Percentiles rank a stretch among this genome's conserved stretches.
Evolutionary conservation across 2,888 invertebrate genomes (phyloP).

Genomic region (Agriopis marginaria): DNA sequence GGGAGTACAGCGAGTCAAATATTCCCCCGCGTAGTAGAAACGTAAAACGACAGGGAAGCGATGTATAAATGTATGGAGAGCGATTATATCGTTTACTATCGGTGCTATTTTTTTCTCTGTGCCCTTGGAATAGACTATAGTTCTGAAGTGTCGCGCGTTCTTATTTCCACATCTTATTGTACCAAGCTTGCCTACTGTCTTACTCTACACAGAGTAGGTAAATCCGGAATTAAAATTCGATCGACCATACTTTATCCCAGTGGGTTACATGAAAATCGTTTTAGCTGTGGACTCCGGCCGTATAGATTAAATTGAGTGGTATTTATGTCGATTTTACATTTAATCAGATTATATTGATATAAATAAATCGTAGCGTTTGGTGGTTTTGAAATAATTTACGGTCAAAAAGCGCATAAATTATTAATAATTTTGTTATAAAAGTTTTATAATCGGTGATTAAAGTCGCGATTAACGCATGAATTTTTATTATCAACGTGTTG

Average conservation of each 20-base stretch:
- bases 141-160: too few relatives aligned
- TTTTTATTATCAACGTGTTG: too few relatives aligned
- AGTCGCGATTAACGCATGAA: not conserved
- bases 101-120: too few relatives aligned
- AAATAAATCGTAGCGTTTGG: conserved; percentile 27
- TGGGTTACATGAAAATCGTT: conserved; percentile 76
- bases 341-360: conserved; percentile 40
- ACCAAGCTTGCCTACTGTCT: conserved; percentile 24
- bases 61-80: too few relatives aligned
- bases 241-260: conserved; percentile 77
- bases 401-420: conserved; percentile 18
- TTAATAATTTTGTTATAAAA: conserved; percentile 22
- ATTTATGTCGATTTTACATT: conserved; percentile 48
- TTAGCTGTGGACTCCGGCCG: conserved; percentile 64
- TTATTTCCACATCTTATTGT: conserved; percentile 4
- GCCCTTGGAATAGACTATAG: too few relatives aligned
- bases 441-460: conserved; percentile 10
- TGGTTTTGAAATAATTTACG: conserved; percentile 25
- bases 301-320: conserved; percentile 53
- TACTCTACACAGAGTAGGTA: conserved; percentile 62
- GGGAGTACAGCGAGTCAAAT: too few relatives aligned
- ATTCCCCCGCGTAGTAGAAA: too few relatives aligned
- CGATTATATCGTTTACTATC: too few relatives aligned
- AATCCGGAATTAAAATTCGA: conserved; percentile 81
- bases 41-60: too few relatives aligned